Evolutionary conservation across 2,113 vertebrate species (phyloP), one percentile per base, ranked within the genome.

Genomic region (Astur gentilis): DNA sequence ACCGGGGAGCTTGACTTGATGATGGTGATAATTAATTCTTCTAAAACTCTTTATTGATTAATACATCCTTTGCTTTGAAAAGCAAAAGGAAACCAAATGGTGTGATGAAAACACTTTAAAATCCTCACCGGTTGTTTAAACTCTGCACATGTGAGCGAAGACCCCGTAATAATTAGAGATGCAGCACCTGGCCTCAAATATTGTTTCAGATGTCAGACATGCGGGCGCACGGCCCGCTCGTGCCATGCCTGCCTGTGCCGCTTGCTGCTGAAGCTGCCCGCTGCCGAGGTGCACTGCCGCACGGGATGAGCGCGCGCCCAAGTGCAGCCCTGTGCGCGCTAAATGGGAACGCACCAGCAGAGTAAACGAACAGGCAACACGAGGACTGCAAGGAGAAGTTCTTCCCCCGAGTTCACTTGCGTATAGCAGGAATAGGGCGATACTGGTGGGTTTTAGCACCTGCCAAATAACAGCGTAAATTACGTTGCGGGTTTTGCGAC

Each of bases 21-120:
- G 89, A 96, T 93, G 93, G 93, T 82, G 95, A 97, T 98, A 98
- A 98, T 98, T 97, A 98, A 98, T 98, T 98, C 31, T 90, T 98
- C 93, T 97, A 44, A 97, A 98, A 98, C 97, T 98, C 96, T 93
- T 96, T 95, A 97, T 96, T 94, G 93, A 98, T 97, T 97, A 97
- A 96, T 95, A 77, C 91, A 88, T 94, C 86, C 84, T 97, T 96
- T 96, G 88, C 95, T 96, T 88, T 78, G 93, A 95, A 96, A 97
- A 96, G 80, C 83, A 89, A 55, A 91, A 38, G 26, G 70, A 87
- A 87, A 62, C n/a, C 29, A 62, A 94, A 85, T 13, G 58, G 45
- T 32, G 40, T 4, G 2, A 58, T 61, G 61, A 77, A 84, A 52
- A 44, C 42, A 13, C 49, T 80, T 80, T 66, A 4, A 91, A 87